Percentiles rank a stretch among this genome's conserved stretches.
phyloP scores from a whole-genome alignment of 1,140 invertebrate species.

The Colletes latitarsis region DNA sequence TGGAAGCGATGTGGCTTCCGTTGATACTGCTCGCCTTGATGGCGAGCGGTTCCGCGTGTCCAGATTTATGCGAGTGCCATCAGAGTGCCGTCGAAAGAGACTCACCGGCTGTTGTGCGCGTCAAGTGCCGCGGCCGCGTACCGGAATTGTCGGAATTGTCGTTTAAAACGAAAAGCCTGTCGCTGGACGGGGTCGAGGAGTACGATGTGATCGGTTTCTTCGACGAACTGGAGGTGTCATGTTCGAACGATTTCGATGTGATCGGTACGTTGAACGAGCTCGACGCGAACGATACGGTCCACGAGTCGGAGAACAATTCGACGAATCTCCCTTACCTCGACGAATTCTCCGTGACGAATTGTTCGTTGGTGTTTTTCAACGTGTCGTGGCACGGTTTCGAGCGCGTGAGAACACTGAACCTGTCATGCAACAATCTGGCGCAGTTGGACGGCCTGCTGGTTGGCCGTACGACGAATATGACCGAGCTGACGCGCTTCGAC shows the following conservation, averaged over 20 bases:
- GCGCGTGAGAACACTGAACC: slow-evolving; percentile 77
- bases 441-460: slow-evolving; percentile 70
- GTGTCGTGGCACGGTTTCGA: slow-evolving; percentile 79
- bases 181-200: slow-evolving; percentile 56
- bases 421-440: slow-evolving; percentile 80
- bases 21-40: slow-evolving; percentile 73
- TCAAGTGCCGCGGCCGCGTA: slow-evolving; percentile 61
- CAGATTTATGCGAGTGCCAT: slow-evolving; percentile 71
- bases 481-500: slow-evolving; percentile 80
- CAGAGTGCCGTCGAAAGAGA: slow-evolving; percentile 21
- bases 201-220: slow-evolving; percentile 63
- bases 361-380: slow-evolving; percentile 69
- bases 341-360: slow-evolving; percentile 70
- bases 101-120: slow-evolving; percentile 22
- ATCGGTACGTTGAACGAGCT: slow-evolving; percentile 11
- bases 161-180: slow-evolving; percentile 45
- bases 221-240: slow-evolving; percentile 60
- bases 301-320: not conserved
- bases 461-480: slow-evolving; percentile 58
- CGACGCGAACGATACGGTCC: slow-evolving; percentile 26
- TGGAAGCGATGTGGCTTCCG: slow-evolving; percentile 74
- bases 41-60: slow-evolving; percentile 74
- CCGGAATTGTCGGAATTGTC: slow-evolving; percentile 56
- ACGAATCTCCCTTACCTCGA: slow-evolving; percentile 58
- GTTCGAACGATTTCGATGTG: slow-evolving; percentile 31